A percentile compares a stretch with the other conserved stretches of the same genome.
phyloP scores from a whole-genome alignment of 2,888 invertebrate genomes.

The Drosophila kuntzei region DNA sequence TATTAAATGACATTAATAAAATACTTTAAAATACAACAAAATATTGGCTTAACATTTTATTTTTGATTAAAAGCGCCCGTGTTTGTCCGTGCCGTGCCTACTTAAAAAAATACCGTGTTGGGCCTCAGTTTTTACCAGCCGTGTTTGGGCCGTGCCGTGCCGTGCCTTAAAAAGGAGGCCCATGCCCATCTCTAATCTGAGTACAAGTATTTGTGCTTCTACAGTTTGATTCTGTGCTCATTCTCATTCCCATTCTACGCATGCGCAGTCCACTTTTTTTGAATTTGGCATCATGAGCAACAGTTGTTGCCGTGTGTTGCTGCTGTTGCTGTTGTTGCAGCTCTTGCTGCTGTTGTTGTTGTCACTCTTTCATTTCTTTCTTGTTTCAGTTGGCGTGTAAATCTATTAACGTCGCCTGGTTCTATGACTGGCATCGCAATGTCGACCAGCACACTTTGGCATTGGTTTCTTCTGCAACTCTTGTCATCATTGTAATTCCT shows the following conservation, averaged over 20 bases:
- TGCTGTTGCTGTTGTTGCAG: conserved; percentile 9
- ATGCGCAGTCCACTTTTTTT: conserved; percentile 74
- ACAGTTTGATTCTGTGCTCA: conserved; percentile 55
- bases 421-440: conserved; percentile 78
- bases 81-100: too few species aligned
- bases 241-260: conserved; percentile 75
- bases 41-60: too few species aligned
- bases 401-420: conserved; percentile 76
- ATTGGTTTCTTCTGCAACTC: conserved; percentile 14
- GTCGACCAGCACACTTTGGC: conserved; percentile 61
- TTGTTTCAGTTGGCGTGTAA: conserved; percentile 78
- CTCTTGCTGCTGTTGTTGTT: conserved; percentile 24
- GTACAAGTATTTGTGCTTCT: conserved; percentile 15
- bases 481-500: conserved; percentile 74
- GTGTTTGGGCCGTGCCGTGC: too few species aligned
- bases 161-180: too few species aligned
- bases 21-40: too few species aligned
- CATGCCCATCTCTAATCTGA: too few species aligned
- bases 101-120: too few species aligned
- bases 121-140: too few species aligned
- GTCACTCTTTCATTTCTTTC: conserved; percentile 43
- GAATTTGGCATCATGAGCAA: conserved; percentile 77
- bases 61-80: too few species aligned
- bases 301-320: conserved; percentile 38
- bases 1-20: too few species aligned